phyloP scores from a whole-genome alignment of 2,797 vertebrate species.

The Spatula versicolor region DNA sequence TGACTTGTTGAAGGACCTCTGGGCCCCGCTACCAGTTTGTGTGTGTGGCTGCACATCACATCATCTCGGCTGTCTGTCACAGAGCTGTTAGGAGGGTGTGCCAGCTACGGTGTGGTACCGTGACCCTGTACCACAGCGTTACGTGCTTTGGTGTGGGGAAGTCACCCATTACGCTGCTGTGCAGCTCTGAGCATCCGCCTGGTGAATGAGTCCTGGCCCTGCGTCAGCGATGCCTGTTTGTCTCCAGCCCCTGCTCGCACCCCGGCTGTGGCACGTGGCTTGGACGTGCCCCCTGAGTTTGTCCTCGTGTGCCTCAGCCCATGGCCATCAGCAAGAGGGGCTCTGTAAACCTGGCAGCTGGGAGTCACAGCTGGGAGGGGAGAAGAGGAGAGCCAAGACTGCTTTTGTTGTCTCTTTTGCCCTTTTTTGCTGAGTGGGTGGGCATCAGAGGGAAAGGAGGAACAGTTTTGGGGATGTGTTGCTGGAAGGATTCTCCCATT shows the following conservation, averaged over 20 bases:
- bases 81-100: background rate
- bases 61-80: fast-evolving
- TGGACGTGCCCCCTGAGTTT: background rate
- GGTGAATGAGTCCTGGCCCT: background rate
- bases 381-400: background rate
- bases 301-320: background rate
- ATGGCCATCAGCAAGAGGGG: background rate
- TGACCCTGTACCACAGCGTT: background rate
- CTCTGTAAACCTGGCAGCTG: background rate
- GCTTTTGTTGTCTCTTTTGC: background rate
- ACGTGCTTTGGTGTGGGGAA: background rate
- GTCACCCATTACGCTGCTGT: background rate
- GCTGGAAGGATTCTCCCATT: background rate
- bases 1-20: background rate
- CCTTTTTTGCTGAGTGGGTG: background rate
- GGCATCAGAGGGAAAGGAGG: background rate
- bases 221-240: fast-evolving
- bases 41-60: background rate
- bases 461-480: background rate
- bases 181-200: background rate
- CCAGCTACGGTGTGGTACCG: background rate
- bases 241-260: background rate
- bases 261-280: background rate
- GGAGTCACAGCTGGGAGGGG: background rate
- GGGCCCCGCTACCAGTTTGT: background rate